phyloP scores from a whole-genome alignment of 2,888 invertebrate genomes.

The Sinopyrophorus schimmeli region DNA sequence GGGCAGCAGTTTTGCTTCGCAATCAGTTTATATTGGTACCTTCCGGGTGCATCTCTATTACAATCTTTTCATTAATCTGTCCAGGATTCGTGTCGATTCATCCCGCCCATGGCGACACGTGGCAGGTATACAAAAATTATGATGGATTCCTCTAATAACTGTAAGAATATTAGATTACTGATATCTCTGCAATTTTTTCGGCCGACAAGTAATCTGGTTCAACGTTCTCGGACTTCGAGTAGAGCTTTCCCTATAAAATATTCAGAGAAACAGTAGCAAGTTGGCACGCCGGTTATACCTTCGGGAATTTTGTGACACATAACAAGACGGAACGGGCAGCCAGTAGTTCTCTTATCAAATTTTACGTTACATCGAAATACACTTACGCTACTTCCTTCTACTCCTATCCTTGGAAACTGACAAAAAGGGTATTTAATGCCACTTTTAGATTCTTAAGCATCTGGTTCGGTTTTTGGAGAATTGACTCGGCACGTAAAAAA shows the following conservation, averaged over 20 bases:
- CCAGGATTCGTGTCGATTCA: slow-evolving; percentile 46
- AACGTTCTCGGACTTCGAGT: slow-evolving; percentile 14
- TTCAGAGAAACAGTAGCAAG: slow-evolving; percentile 25
- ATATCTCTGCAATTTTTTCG: slow-evolving; percentile 3
- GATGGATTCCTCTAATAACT: slow-evolving; percentile 18
- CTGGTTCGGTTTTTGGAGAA: too few species aligned
- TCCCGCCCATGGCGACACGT: slow-evolving; percentile 67
- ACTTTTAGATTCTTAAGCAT: not conserved
- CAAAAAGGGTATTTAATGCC: slow-evolving; percentile 17
- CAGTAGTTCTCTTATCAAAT: slow-evolving; percentile 32
- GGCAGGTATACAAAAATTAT: slow-evolving; percentile 16
- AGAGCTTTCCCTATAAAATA: slow-evolving; percentile 31
- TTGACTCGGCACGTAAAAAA: too few species aligned
- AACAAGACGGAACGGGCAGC: slow-evolving; percentile 30
- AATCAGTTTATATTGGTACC: slow-evolving; percentile 44
- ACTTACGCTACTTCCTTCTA: slow-evolving; percentile 27
- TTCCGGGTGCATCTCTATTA: slow-evolving; percentile 47
- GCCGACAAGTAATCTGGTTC: slow-evolving; percentile 15
- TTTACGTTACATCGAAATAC: slow-evolving; percentile 31
- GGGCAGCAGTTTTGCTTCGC: slow-evolving; percentile 34
- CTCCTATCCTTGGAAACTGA: slow-evolving; percentile 20
- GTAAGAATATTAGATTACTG: too few species aligned
- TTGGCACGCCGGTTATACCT: slow-evolving; percentile 28
- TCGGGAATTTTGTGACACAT: slow-evolving; percentile 27
- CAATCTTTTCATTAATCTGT: slow-evolving; percentile 48